These are phyloP conservation scores for Trichoplusia ni DNA, from an alignment of 1,140 invertebrate genomes.

Conservation along the genomic window DNA sequence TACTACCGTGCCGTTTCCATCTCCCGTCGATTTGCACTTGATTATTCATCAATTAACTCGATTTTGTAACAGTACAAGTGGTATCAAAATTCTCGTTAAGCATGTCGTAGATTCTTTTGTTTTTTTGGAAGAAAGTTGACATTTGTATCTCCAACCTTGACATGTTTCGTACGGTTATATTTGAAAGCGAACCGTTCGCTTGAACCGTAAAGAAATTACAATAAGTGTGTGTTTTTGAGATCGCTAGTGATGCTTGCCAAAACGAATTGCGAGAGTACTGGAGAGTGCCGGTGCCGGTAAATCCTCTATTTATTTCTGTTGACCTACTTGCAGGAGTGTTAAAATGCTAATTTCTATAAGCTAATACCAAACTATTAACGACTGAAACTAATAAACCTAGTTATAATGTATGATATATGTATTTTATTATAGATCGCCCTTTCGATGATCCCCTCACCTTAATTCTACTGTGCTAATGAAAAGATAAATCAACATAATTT, in stretches of 20 bases:
- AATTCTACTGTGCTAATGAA: no score
- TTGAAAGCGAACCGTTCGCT: slow-evolving; percentile 33
- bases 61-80: neutral
- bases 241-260: slow-evolving; percentile 60
- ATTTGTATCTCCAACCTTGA: slow-evolving; percentile 40
- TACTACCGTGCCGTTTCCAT: slow-evolving; percentile 52
- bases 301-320: slow-evolving; percentile 34
- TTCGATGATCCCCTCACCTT: no score
- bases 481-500: no score
- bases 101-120: neutral
- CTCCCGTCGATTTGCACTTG: slow-evolving; percentile 24
- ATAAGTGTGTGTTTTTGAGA: slow-evolving; percentile 47
- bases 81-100: neutral
- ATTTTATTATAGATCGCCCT: no score
- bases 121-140: slow-evolving; percentile 23
- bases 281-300: slow-evolving; percentile 35
- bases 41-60: neutral
- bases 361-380: neutral
- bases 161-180: slow-evolving; percentile 51
- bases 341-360: neutral
- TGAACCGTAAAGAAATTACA: slow-evolving; percentile 37
- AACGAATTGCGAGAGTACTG: slow-evolving; percentile 40
- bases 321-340: slow-evolving; percentile 28
- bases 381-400: no score
- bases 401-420: no score